A percentile compares a stretch with the other conserved stretches of the same genome.
Conservation (phyloP, 1,140 invertebrate species). For the Zaprionus inermis region DNA sequence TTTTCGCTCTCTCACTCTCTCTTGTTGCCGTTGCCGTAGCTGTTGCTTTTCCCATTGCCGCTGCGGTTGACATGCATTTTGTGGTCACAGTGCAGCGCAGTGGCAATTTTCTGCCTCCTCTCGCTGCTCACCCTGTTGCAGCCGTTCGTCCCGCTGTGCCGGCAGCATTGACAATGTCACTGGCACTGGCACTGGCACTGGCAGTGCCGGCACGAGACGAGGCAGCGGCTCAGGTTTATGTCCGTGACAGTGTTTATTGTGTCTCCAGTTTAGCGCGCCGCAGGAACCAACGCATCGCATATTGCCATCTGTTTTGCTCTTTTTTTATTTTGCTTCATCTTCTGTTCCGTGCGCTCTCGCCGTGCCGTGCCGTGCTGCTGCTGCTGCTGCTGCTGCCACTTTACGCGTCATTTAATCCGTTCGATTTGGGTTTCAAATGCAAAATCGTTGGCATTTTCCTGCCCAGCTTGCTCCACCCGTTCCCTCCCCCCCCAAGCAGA, state of each 20-base stretch:
- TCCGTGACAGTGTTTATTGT: slow-evolving; percentile 36
- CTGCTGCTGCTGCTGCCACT: slow-evolving; percentile 48
- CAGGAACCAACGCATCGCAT: slow-evolving; percentile 35
- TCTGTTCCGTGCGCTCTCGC: neutral
- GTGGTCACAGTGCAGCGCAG: slow-evolving; percentile 44
- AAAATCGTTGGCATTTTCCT: slow-evolving; percentile 23
- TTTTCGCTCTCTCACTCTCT: slow-evolving; percentile 40
- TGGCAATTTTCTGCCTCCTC: slow-evolving; percentile 17
- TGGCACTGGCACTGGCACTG: slow-evolving; percentile 30
- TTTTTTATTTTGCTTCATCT: slow-evolving; percentile 4
- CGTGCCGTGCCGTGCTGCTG: no score
- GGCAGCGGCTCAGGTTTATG: slow-evolving; percentile 39
- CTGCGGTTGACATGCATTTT: slow-evolving; percentile 73
- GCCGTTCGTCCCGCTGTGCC: slow-evolving; percentile 3
- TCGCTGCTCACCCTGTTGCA: neutral
- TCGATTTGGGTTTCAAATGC: slow-evolving; percentile 62
- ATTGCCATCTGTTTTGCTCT: slow-evolving; percentile 5
- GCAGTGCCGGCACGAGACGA: slow-evolving; percentile 3
- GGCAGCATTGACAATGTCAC: slow-evolving; percentile 35
- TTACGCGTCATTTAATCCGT: slow-evolving; percentile 70
- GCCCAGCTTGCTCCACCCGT: neutral
- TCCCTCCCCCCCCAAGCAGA: slow-evolving; percentile 26
- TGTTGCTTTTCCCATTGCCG: slow-evolving; percentile 14
- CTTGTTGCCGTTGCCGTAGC: slow-evolving; percentile 29
- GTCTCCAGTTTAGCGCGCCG: slow-evolving; percentile 37